Base-by-base conservation (phyloP, 2,797 vertebrate genomes). In the Petrocephalus sullivani region DNA sequence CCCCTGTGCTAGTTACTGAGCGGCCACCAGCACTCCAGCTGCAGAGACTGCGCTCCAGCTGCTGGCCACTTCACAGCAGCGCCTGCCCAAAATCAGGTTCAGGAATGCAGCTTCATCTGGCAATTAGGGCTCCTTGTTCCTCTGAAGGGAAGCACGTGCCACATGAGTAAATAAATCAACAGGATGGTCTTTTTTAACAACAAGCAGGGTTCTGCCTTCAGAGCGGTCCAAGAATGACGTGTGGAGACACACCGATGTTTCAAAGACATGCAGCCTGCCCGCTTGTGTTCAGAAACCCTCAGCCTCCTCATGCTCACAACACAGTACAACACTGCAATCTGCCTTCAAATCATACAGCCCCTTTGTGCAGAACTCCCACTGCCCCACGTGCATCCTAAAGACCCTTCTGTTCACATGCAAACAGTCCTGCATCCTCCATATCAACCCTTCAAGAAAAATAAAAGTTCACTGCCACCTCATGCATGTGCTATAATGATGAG, bases 401-500 rank as follows among this genome's bases (percentile, higher is more conserved):
- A n/a, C 28, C 51, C 16, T 23, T 83, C 23, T 46, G 33, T 33
- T 64, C 41, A 81, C 28, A 23, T 58, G 46, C 53, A 85, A 84
- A 84, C 10, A 41, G 5, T 28, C 37, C 54, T 60, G 1, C 37
- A 53, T 88, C 78, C 41, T 84, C 81, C 75, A 88, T 28, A 28
- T 88, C n/a, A 54, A 57, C 33, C 19, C 37, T 81, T 64, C 23
- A 58, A 10, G 28, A 82, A 46, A 61, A 19, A 46, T 46, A 46
- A 61, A 23, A 88, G 37, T 58, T 51, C 78, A 33, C 51, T 61
- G 75, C 6, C n/a, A 83, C 21, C n/a, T 61, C 21, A 53, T 88
- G 37, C 78, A 84, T 81, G 41, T 60, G 82, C 28, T 61, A 41
- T 84, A 88, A 88, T 56, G 49, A 54, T 64, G 41, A 33, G 87